Evolutionary conservation across 2,888 invertebrate genomes (phyloP), one percentile per base, ranked within the genome.

Genomic region (Euzetes globulus): DNA sequence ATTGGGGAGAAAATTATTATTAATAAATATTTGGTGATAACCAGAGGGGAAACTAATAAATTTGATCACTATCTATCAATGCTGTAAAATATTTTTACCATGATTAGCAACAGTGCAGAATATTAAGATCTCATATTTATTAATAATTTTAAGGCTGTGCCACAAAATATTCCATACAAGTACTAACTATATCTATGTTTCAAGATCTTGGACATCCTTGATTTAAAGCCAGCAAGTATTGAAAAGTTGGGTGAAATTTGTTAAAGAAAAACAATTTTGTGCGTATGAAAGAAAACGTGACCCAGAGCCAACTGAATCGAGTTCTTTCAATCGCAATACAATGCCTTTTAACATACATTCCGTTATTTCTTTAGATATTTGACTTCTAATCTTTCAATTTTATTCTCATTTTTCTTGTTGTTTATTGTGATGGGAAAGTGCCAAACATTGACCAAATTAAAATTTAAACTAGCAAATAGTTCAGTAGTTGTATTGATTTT

Each of bases 301-400:
- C 41, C 41, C 41, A n/a, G 60, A 22, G 60, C 25, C 60, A 41
- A 41, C 41, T 41, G 41, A 41, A 41, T 41, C 41, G 7, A 41
- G 41, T 41, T 41, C 41, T 41, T 11, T 9, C 5, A 41, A 19
- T 60, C 15, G 27, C 60, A 60, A 60, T 60, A 27, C 60, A 60
- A 60, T 60, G 27, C 60, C 60, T 60, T 15, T 60, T 60, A 60
- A 60, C 60, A 60, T 15, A 60, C 22, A 60, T 60, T 60, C 27
- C 5, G 27, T 17, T 45, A 45, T 45, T 52, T 52, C 22, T 9
- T 52, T n/a, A 19, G 22, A 19, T 7, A 52, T 52, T 52, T n/a
- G 52, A 6, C n/a, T 19, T 50, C 1, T 52, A 52, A 19, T 25
- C 22, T 15, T 22, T 60, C 19, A 27, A 6, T 4, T 60, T 22